Evolutionary conservation across 2,113 vertebrate genomes (phyloP).

Genomic region (Glaucidium brasilianum): DNA sequence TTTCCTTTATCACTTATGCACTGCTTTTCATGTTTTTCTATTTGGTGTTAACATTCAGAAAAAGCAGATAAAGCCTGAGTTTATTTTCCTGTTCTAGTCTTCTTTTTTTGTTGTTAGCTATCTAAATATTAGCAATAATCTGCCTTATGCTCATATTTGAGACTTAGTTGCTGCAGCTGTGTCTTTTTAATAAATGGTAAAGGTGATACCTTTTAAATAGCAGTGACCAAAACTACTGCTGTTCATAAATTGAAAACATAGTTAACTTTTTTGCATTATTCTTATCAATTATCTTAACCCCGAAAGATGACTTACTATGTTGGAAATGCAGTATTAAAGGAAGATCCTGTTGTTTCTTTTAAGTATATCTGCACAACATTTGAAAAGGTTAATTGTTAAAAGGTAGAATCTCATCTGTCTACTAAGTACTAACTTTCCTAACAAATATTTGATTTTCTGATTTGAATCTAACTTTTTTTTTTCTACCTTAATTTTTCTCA

Average conservation of each 20-base stretch:
- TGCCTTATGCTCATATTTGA: background rate
- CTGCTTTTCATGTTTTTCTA: slow-evolving; percentile 20
- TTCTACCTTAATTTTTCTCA: slow-evolving; percentile 25
- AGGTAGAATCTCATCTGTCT: slow-evolving; percentile 77
- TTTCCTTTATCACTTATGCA: background rate
- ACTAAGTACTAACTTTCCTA: slow-evolving; percentile 63
- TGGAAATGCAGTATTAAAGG: background rate
- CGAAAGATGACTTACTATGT: background rate
- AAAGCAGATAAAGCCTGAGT: background rate
- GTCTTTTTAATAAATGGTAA: background rate
- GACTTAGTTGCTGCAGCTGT: background rate
- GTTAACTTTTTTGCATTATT: background rate
- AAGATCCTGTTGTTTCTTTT: background rate
- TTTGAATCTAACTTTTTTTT: slow-evolving; percentile 29
- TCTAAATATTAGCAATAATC: background rate
- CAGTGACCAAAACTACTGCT: background rate
- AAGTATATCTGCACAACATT: slow-evolving; percentile 50
- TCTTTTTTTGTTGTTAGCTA: background rate
- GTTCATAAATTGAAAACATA: background rate
- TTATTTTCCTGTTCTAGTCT: slow-evolving; percentile 60
- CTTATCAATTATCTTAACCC: background rate
- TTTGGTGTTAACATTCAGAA: background rate
- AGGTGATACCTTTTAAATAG: slow-evolving; percentile 23
- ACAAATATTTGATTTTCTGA: slow-evolving; percentile 29
- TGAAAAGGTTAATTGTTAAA: slow-evolving; percentile 54